Conservation (phyloP, 2,113 vertebrate genomes). For the Tor tambroides region DNA sequence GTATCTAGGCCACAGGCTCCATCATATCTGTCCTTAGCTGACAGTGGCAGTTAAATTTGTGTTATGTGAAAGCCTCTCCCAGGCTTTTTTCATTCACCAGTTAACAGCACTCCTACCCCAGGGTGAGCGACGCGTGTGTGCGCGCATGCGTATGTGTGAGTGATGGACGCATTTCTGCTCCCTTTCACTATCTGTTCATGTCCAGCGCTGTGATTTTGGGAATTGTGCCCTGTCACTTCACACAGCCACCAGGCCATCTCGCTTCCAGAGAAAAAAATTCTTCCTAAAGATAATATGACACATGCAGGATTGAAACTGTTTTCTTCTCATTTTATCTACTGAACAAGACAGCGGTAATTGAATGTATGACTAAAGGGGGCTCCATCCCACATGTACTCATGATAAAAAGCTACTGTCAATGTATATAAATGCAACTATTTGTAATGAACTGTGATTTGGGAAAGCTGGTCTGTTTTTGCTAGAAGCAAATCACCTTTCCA, state of each 20-base stretch:
- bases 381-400: not conserved
- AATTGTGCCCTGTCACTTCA: not conserved
- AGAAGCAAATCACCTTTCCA: not conserved
- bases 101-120: conserved; percentile 30
- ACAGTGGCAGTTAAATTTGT: conserved; percentile 36
- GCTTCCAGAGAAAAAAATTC: not conserved
- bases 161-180: conserved; percentile 37
- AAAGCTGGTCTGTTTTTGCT: not conserved
- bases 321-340: not conserved
- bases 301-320: not conserved
- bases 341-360: not conserved
- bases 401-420: not conserved
- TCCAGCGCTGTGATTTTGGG: not conserved
- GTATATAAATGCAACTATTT: not conserved
- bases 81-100: conserved; percentile 48
- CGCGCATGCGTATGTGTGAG: not conserved
- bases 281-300: not conserved
- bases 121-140: conserved; percentile 31
- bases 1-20: conserved; percentile 51
- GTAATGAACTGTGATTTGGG: not conserved
- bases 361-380: not conserved
- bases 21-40: conserved; percentile 38
- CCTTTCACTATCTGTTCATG: conserved; percentile 1
- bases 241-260: not conserved
- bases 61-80: conserved; percentile 44